Conservation (phyloP, 2,888 invertebrate genomes). For the Cecidostiba fungosa region DNA sequence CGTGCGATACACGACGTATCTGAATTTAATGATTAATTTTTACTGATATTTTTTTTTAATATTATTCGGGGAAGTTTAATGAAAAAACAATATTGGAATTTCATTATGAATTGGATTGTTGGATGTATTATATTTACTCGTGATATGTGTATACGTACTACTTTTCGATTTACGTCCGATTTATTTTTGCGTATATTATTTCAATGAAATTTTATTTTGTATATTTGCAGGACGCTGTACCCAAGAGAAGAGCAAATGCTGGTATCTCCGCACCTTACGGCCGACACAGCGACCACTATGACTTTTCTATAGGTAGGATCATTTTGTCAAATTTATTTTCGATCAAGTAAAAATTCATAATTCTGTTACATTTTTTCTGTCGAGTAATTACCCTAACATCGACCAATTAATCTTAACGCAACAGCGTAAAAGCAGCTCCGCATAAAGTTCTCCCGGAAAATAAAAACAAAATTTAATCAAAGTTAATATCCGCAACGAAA, state of each 20-base stretch:
- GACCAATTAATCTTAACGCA: not conserved
- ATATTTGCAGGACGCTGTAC: conserved; percentile 68
- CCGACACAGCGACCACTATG: conserved; percentile 75
- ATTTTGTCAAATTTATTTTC: not conserved
- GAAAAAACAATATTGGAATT: not conserved
- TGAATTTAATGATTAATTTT: not conserved
- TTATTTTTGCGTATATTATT: conserved; percentile 37
- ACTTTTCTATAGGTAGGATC: conserved; percentile 73
- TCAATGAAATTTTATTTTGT: conserved; percentile 33
- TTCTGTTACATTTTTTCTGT: not conserved
- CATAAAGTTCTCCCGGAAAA: not conserved
- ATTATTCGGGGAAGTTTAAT: not conserved
- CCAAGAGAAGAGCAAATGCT: conserved; percentile 69
- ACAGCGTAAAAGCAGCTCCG: not conserved
- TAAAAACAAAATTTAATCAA: not conserved
- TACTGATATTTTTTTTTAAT: not conserved
- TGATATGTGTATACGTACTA: not conserved
- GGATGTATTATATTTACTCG: not conserved
- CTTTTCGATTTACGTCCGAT: not conserved
- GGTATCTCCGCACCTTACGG: conserved; percentile 69
- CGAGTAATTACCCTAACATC: not conserved
- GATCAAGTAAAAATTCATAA: not conserved
- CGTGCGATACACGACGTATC: not conserved
- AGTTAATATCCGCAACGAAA: not conserved
- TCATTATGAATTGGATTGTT: not conserved